These are phyloP conservation scores for Austrolebias charrua DNA, from an alignment of 2,797 vertebrate genomes.

Conservation along the genomic window DNA sequence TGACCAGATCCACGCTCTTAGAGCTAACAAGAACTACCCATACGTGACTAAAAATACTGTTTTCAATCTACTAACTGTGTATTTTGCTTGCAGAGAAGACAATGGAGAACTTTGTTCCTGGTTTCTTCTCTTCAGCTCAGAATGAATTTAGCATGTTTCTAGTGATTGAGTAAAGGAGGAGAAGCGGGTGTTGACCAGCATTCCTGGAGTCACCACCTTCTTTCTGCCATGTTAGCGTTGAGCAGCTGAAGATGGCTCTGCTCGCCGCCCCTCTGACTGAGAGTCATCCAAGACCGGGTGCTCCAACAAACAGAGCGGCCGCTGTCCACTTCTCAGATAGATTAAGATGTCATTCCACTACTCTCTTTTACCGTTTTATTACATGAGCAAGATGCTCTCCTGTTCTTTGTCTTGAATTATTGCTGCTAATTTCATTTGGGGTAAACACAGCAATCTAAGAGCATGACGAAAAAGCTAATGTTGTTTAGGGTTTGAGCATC, in stretches of 20 bases:
- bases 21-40: too few relatives aligned
- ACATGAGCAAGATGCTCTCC: conserved; percentile 46
- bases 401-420: conserved; percentile 52
- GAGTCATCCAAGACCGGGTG: conserved; percentile 75
- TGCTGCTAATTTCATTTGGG: conserved; percentile 55
- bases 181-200: conserved; percentile 61
- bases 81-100: conserved; percentile 27
- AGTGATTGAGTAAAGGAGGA: conserved; percentile 35
- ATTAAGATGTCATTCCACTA: conserved; percentile 75
- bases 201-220: conserved; percentile 73
- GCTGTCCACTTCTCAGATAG: conserved; percentile 74
- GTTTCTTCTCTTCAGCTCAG: conserved; percentile 30
- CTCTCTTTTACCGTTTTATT: conserved; percentile 45
- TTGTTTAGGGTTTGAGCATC: conserved; percentile 19
- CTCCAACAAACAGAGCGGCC: conserved; percentile 75
- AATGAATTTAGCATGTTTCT: conserved; percentile 27
- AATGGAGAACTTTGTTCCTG: conserved; percentile 25
- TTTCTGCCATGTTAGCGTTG: conserved; percentile 77
- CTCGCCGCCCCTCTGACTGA: conserved; percentile 75
- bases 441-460: conserved; percentile 56
- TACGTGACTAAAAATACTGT: too few relatives aligned
- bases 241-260: conserved; percentile 76
- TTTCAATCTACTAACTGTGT: neutral
- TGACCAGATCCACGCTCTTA: too few relatives aligned
- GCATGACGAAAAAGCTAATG: conserved; percentile 31